Conservation (phyloP, 1,140 invertebrate genomes). For the Lucilia cuprina region DNA sequence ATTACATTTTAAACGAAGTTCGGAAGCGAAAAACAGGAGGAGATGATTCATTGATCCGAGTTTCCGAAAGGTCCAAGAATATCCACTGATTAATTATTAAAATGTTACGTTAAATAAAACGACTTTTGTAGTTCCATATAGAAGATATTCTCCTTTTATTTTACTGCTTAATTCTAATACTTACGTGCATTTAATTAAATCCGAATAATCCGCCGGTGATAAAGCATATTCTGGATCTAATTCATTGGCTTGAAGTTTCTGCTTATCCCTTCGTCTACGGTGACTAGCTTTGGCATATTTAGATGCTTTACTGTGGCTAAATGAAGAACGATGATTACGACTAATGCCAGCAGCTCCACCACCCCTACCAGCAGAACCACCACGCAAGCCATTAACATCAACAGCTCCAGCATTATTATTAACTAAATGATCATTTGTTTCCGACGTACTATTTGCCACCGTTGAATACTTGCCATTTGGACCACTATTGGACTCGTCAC, state of each 20-base stretch:
- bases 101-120: no score
- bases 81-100: no score
- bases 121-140: no score
- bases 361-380: neutral
- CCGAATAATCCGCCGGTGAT: constrained; percentile 50
- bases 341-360: neutral
- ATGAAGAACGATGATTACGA: neutral
- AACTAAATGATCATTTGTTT: neutral
- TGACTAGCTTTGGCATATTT: neutral
- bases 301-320: neutral
- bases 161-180: neutral
- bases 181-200: constrained; percentile 60
- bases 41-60: no score
- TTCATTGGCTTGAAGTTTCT: neutral
- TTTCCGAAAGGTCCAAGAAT: no score
- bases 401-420: neutral
- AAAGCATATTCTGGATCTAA: constrained; percentile 52
- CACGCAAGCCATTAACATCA: neutral
- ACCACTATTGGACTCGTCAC: neutral
- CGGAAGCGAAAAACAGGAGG: no score
- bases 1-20: no score
- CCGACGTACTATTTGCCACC: neutral
- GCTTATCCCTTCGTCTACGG: neutral
- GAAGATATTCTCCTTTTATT: no score
- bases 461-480: neutral